Percentiles rank a stretch among this genome's conserved stretches.
Conservation (phyloP, 2,888 invertebrate species). For the Oscheius sp. region DNA sequence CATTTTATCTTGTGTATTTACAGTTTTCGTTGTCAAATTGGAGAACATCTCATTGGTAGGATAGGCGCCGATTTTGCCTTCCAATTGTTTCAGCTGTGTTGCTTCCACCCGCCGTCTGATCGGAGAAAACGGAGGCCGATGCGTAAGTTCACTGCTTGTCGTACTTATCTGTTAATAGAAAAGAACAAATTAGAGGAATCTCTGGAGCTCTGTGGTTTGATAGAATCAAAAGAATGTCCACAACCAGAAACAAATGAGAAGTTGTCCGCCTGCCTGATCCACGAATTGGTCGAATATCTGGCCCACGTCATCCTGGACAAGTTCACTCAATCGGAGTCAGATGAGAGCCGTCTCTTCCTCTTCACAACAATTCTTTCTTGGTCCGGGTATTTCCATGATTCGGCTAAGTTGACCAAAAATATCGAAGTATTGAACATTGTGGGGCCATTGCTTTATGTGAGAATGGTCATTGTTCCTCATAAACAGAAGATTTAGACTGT, state of each 20-base stretch:
- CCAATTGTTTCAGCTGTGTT: slow-evolving; percentile 19
- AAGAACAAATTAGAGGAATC: background rate
- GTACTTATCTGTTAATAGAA: background rate
- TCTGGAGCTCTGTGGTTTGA: background rate
- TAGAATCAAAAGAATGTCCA: background rate
- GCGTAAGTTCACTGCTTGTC: background rate
- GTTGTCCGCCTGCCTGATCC: background rate
- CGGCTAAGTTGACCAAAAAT: background rate
- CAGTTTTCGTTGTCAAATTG: slow-evolving; percentile 32
- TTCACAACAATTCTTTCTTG: background rate
- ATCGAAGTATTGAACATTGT: background rate
- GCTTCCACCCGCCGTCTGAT: slow-evolving; percentile 17
- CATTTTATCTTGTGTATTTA: background rate
- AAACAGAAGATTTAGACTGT: slow-evolving; percentile 6
- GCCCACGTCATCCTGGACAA: background rate
- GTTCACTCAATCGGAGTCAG: background rate
- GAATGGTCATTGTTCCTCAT: background rate
- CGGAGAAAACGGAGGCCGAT: background rate
- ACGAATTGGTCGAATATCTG: slow-evolving; percentile 19
- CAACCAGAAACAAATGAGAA: background rate
- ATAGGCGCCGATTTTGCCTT: background rate
- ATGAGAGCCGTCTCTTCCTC: background rate
- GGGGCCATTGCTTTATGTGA: background rate
- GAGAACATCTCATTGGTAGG: slow-evolving; percentile 6
- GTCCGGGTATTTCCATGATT: background rate